Conservation (phyloP, 2,797 vertebrate species). For the Gallinago solitaria region DNA sequence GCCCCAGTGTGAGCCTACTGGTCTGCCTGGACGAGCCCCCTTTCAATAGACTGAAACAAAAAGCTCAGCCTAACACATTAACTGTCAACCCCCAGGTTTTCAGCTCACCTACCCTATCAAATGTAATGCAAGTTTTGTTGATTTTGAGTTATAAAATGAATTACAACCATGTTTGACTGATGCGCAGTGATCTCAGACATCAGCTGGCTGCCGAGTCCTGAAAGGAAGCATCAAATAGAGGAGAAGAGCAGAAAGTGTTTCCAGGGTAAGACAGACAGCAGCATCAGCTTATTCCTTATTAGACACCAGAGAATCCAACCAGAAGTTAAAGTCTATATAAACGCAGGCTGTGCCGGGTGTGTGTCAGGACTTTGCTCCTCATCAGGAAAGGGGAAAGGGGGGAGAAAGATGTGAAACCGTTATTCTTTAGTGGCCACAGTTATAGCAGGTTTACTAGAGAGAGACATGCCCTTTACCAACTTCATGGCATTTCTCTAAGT, state of each 20-base stretch:
- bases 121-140: neutral
- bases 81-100: neutral
- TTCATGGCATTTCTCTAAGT: neutral
- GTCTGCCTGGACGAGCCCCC: neutral
- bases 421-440: neutral
- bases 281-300: neutral
- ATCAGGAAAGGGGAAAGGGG: neutral
- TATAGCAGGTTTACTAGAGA: neutral
- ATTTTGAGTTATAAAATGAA: neutral
- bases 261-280: neutral
- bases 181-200: neutral
- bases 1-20: neutral
- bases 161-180: neutral
- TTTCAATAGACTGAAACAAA: neutral
- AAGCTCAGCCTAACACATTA: neutral
- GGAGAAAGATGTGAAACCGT: neutral
- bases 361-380: neutral
- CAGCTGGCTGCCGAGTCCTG: neutral
- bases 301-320: neutral
- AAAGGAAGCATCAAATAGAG: neutral
- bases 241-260: neutral
- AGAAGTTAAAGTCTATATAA: neutral
- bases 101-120: neutral
- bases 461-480: neutral
- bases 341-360: neutral